Conservation (phyloP, 2,113 vertebrate genomes). For the Beaufortia kweichowensis region DNA sequence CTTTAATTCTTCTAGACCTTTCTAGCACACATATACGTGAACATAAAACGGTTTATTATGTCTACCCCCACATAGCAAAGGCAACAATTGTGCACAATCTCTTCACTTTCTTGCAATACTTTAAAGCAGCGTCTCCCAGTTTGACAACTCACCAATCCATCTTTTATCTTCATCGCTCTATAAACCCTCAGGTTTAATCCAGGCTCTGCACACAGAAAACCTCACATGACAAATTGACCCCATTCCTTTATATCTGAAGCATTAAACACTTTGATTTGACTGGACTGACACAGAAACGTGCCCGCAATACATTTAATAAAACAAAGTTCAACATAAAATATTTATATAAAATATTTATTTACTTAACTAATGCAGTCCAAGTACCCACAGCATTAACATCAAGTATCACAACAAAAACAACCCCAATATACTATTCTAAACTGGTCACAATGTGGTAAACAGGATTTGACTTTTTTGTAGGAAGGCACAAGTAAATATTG, state of each 20-base stretch:
- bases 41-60: not conserved
- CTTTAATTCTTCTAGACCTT: not conserved
- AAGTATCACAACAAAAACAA: conserved; percentile 1
- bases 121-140: not conserved
- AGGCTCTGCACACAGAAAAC: not conserved
- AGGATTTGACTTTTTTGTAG: no score
- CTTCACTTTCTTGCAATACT: not conserved
- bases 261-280: not conserved
- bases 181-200: not conserved
- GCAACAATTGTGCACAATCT: no score
- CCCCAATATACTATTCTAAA: no score
- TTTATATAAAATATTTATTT: not conserved
- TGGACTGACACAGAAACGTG: not conserved
- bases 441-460: no score
- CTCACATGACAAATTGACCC: not conserved
- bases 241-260: not conserved
- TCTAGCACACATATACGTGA: not conserved
- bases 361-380: conserved; percentile 12
- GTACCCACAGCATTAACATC: conserved; percentile 1
- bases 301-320: conserved; percentile 6
- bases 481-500: no score
- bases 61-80: not conserved
- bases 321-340: not conserved
- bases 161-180: not conserved
- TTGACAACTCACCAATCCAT: not conserved